Evolutionary conservation across 1,140 invertebrate genomes (phyloP), one percentile per base, ranked within the genome.

Genomic region (Thereuonema tuberculata): DNA sequence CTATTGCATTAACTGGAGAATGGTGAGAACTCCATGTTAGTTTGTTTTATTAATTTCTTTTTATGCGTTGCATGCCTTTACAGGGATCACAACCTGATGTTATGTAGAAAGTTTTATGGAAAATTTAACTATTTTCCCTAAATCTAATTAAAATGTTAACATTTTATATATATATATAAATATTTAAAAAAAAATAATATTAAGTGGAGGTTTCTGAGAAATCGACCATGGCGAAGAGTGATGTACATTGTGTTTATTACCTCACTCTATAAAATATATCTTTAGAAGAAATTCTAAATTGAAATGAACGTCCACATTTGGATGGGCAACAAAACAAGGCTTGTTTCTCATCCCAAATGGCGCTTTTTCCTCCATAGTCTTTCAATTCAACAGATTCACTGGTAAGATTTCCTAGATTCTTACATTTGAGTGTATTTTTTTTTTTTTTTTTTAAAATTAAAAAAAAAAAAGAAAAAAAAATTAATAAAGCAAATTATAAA

Each of bases 11-110:
- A n/a, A n/a, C n/a, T n/a, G n/a, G n/a, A n/a, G n/a, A n/a, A n/a
- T n/a, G n/a, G n/a, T n/a, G n/a, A n/a, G n/a, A n/a, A n/a, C n/a
- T n/a, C n/a, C n/a, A n/a, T n/a, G n/a, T n/a, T n/a, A n/a, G n/a
- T n/a, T n/a, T n/a, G n/a, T n/a, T 9, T 43, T n/a, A n/a, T 43
- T 43, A 9, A n/a, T 43, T 43, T 43, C 9, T 43, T 43, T n/a
- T 9, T 43, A 43, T 9, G 37, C 37, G 37, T 43, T n/a, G 37
- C 37, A 9, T 9, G 9, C n/a, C n/a, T 50, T 12, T 12, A 50
- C 48, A 50, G 48, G 48, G 48, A 50, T 50, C 48, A 50, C 23
- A 50, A 50, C 48, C 48, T 50, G 48, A 50, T 50, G 48, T 50
- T 14, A 50, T 50, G 21, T 50, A 50, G 48, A 21, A 24, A 50